phyloP scores from a whole-genome alignment of 2,797 vertebrate species.

The Myotis daubentonii region DNA sequence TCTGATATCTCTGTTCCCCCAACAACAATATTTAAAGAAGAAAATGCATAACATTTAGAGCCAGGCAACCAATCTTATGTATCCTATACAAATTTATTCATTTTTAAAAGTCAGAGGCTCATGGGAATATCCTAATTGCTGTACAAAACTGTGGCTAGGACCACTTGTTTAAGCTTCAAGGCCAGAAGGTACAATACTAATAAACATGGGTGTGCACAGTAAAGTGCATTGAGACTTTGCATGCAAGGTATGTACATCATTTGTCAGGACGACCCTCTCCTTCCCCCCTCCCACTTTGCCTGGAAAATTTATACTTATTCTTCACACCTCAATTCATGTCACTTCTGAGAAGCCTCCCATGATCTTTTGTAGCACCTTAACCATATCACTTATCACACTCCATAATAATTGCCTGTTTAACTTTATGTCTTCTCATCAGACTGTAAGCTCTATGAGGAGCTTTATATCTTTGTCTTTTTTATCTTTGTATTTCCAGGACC shows the following conservation, averaged over 20 bases:
- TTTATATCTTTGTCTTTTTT: not conserved
- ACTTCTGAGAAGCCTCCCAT: not conserved
- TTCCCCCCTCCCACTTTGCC: not conserved
- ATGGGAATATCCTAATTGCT: not conserved
- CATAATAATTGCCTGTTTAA: not conserved
- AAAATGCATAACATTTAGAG: not conserved
- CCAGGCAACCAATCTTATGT: not conserved
- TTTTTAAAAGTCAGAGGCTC: not conserved
- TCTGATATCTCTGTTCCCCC: not conserved
- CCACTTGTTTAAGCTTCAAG: not conserved
- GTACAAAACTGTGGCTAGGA: not conserved
- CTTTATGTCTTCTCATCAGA: not conserved
- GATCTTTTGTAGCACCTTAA: not conserved
- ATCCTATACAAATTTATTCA: not conserved
- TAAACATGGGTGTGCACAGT: not conserved
- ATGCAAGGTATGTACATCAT: not conserved
- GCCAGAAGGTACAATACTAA: not conserved
- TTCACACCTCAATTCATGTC: not conserved
- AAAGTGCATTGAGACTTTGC: not conserved
- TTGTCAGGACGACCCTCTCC: not conserved
- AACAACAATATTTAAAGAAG: conserved; percentile 10
- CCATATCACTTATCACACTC: not conserved
- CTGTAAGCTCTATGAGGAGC: not conserved
- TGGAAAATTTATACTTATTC: not conserved
- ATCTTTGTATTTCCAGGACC: not conserved